phyloP scores from a whole-genome alignment of 2,888 invertebrate species.

The Strigamia crassipes region DNA sequence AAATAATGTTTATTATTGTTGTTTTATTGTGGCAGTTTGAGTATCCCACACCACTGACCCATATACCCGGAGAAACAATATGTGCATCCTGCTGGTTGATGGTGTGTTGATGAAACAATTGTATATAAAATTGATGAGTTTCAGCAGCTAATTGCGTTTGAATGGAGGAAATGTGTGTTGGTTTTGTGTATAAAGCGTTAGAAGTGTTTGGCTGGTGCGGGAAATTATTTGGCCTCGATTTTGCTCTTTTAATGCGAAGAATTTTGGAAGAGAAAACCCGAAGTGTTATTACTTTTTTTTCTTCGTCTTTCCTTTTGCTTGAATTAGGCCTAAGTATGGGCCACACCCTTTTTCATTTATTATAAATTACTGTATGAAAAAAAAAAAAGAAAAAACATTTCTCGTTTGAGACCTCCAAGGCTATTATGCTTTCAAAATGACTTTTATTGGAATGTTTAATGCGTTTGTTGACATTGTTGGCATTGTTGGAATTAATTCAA shows the following conservation, averaged over 20 bases:
- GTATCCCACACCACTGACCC: background rate
- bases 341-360: background rate
- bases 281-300: slow-evolving; percentile 1
- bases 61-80: background rate
- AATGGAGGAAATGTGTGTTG: background rate
- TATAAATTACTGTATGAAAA: background rate
- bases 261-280: slow-evolving; percentile 2
- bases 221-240: background rate
- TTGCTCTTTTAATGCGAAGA: background rate
- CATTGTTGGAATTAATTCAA: background rate
- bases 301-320: background rate
- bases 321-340: background rate
- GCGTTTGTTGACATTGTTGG: slow-evolving; percentile 20
- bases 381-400: background rate
- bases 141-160: background rate
- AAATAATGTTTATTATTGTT: background rate
- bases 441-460: background rate
- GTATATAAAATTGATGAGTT: background rate
- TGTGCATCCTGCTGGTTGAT: background rate
- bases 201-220: background rate
- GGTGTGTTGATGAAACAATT: background rate
- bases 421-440: background rate
- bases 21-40: background rate
- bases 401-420: background rate
- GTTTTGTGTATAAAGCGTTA: too few relatives aligned